A percentile compares a stretch with the other conserved stretches of the same genome.
phyloP scores from a whole-genome alignment of 2,888 invertebrate species.

The Allygus modestus region DNA sequence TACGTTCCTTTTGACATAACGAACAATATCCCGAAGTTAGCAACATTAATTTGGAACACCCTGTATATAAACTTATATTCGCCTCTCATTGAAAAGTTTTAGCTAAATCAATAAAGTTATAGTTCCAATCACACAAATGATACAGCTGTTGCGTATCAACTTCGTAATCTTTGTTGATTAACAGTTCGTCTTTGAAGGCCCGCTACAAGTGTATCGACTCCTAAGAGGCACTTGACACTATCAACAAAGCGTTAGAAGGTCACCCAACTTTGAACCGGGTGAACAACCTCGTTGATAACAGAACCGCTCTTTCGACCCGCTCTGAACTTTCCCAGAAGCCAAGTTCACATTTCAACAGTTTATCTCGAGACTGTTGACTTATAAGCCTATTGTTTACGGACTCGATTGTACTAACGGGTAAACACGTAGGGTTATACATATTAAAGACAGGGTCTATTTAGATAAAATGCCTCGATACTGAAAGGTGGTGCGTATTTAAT shows the following conservation, averaged over 20 bases:
- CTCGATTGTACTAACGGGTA: not conserved
- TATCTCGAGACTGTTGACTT: not conserved
- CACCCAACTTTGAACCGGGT: constrained; percentile 5
- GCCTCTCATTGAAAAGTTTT: too few species aligned
- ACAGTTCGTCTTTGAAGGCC: not conserved
- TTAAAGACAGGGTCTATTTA: constrained; percentile 29
- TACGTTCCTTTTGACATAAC: too few species aligned
- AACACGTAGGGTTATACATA: constrained; percentile 12
- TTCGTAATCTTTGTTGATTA: too few species aligned
- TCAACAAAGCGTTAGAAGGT: constrained; percentile 32
- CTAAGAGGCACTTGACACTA: constrained; percentile 16
- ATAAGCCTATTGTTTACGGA: not conserved
- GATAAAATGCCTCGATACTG: constrained; percentile 8
- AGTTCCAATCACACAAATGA: too few species aligned
- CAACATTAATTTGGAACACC: too few species aligned
- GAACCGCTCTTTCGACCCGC: not conserved
- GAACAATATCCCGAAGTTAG: too few species aligned
- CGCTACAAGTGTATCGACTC: constrained; percentile 15
- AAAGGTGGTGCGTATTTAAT: constrained; percentile 25
- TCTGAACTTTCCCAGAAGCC: constrained; percentile 30
- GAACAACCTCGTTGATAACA: not conserved
- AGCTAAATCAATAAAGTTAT: too few species aligned
- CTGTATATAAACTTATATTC: too few species aligned
- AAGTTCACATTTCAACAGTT: constrained; percentile 38
- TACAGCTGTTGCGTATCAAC: too few species aligned